Base-by-base conservation (phyloP, 2,888 invertebrate genomes). In the Hydrotaea diabolus region DNA sequence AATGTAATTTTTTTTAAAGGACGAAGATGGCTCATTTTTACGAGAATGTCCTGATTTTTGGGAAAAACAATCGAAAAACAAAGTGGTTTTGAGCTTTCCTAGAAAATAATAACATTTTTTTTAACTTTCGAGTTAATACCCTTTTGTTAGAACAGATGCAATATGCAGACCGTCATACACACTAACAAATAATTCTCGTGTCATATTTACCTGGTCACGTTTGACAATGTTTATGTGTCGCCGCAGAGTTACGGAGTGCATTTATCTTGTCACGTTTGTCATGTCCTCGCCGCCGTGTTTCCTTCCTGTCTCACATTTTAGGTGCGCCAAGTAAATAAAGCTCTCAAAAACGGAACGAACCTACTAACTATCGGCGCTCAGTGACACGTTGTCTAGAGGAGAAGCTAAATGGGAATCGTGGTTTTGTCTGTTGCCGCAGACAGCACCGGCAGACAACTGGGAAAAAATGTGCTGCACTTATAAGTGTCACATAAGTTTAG, bases 401-500 rank as follows among this genome's bases (percentile, higher is more conserved):
- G 9, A 43, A 43, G 13, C 13, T 43, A 11, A 8, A 13, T 43
- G 2, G 55, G 19, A 55, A 17, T 13, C 9, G 21, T 23, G 11
- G 55, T 55, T 55, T 21, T 21, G n/a, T 21, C 21, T 55, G 31
- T 31, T 31, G 7, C 31, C 3, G 7, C 3, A 31, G 11, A n/a
- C 49, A 15, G 49, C 15, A 49, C 7, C n/a, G n/a, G 3, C 49
- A 2, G 15, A 49, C 43, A 49, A 46, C 46, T n/a, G n/a, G n/a
- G n/a, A 17, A 23, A 21, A 31, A 4, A 31, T 7, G n/a, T 53
- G 71, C 71, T 31, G 39, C 39, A 39, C 2, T 49, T 21, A 23
- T n/a, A 49, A 71, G 15, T 71, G 69, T 71, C 53, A 71, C 71
- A 71, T 71, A 71, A 71, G 15, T 71, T 69, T 53, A 26, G 46